Base-by-base conservation (phyloP, 2,888 invertebrate species). In the Pachycephus smyrnensis region DNA sequence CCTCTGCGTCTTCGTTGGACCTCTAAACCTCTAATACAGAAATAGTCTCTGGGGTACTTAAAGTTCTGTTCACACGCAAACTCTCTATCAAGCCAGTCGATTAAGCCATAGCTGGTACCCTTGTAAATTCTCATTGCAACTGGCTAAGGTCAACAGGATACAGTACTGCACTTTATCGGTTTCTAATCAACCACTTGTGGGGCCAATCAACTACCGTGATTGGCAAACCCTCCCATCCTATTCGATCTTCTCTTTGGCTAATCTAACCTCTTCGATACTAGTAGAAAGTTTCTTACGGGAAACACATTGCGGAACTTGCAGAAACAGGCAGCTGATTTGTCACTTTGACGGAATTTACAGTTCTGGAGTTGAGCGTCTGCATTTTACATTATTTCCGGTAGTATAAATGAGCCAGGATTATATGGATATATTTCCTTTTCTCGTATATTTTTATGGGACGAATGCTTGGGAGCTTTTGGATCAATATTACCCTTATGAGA, bases 111-210 rank as follows among this genome's bases (percentile, higher is more conserved):
- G 55, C 55, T 23, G 55, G 55, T 55, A 23, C 23, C 55, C 23
- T 55, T 55, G 23, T 55, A 55, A 23, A 55, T 55, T 55, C 23
- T 23, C 55, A 55, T 55, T 55, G 55, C 55, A 15, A 23, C 23
- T 15, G 55, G 23, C 55, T 68, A 71, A 73, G 78, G 75, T 78
- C 78, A 78, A 76, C 73, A 76, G 33, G 32, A 73, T 75, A 15
- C 73, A 37, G 75, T 73, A 68, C 75, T 75, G 55, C 68, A 73
- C 68, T 78, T 78, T 73, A 78, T 78, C 78, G 75, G 73, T 35
- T 76, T 78, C 78, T 78, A 75, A 78, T 78, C 78, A 78, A 78
- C 78, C 78, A 78, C 78, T 78, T 78, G 78, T 78, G 36, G 78
- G 77, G 76, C 73, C 76, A 78, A 78, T 78, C 78, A 78, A n/a